phyloP scores from a whole-genome alignment of 2,888 invertebrate species.

The Epinotia bilunana region DNA sequence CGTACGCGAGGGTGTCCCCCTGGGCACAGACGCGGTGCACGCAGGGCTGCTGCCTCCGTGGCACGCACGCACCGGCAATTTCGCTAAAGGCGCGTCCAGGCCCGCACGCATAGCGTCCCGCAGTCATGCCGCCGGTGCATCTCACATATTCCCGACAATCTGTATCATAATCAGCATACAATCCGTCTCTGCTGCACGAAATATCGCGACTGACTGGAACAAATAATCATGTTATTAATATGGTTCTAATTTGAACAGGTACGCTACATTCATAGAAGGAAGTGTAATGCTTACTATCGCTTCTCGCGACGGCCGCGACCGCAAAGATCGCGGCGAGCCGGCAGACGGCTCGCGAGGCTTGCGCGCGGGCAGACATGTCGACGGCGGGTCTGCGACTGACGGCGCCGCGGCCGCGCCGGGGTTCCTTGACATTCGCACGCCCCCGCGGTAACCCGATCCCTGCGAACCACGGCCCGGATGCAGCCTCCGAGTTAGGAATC shows the following conservation, averaged over 20 bases:
- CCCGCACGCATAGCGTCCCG: conserved; percentile 70
- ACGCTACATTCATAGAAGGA: conserved; percentile 7
- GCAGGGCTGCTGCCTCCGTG: conserved; percentile 67
- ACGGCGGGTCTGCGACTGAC: conserved; percentile 66
- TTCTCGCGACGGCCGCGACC: conserved; percentile 51
- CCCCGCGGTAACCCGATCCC: conserved; percentile 73
- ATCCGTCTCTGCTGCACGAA: conserved; percentile 71
- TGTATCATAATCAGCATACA: conserved; percentile 74
- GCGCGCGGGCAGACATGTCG: conserved; percentile 78
- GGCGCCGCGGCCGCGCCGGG: conserved; percentile 55
- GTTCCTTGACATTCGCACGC: conserved; percentile 83
- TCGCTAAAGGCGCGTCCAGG: conserved; percentile 75
- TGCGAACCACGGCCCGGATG: conserved; percentile 77
- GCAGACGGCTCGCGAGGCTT: conserved; percentile 52
- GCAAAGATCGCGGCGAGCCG: conserved; percentile 50
- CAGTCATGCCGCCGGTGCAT: conserved; percentile 65
- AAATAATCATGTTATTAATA: conserved; percentile 25
- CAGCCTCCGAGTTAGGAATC: conserved; percentile 79
- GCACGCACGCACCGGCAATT: conserved; percentile 72
- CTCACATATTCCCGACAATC: conserved; percentile 78
- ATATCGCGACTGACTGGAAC: conserved; percentile 65
- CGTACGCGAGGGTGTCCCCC: conserved; percentile 74
- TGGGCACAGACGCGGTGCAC: conserved; percentile 71
- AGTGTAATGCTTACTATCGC: conserved; percentile 61
- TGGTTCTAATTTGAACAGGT: background rate